Evolutionary conservation across 2,888 invertebrate species (phyloP).

Genomic region (Drosophila lacicola): DNA sequence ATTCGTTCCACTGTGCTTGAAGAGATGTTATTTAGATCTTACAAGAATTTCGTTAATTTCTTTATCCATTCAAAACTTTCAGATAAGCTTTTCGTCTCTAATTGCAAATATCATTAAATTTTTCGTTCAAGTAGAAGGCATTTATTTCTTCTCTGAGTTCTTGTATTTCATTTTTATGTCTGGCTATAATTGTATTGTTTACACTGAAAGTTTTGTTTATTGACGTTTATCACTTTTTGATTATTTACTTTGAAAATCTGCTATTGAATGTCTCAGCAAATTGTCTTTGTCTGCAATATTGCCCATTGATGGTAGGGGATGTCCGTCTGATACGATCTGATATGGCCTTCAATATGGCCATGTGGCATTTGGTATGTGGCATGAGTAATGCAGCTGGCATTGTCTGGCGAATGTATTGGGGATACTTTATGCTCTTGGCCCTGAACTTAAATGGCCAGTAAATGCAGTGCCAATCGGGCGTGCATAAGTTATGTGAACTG

Average conservation of each 20-base stretch:
- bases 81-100: neutral
- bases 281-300: conserved; percentile 30
- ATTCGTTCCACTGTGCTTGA: too few species aligned
- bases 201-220: conserved; percentile 8
- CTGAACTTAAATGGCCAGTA: conserved; percentile 35
- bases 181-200: conserved; percentile 18
- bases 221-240: conserved; percentile 20
- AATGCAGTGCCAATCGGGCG: conserved; percentile 23
- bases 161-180: neutral
- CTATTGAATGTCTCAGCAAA: neutral
- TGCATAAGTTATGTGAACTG: conserved; percentile 22
- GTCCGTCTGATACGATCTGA: conserved; percentile 22
- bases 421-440: conserved; percentile 23
- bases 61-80: neutral
- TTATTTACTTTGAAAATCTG: conserved; percentile 24
- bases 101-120: conserved; percentile 3
- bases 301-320: conserved; percentile 6
- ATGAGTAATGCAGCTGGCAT: conserved; percentile 33
- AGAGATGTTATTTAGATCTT: neutral
- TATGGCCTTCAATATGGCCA: conserved; percentile 8
- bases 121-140: neutral
- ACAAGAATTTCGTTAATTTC: neutral
- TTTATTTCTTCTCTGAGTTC: neutral
- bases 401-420: neutral
- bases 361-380: conserved; percentile 9